Evolutionary conservation across 2,888 invertebrate genomes (phyloP).

Genomic region (Lochmaea capreae): DNA sequence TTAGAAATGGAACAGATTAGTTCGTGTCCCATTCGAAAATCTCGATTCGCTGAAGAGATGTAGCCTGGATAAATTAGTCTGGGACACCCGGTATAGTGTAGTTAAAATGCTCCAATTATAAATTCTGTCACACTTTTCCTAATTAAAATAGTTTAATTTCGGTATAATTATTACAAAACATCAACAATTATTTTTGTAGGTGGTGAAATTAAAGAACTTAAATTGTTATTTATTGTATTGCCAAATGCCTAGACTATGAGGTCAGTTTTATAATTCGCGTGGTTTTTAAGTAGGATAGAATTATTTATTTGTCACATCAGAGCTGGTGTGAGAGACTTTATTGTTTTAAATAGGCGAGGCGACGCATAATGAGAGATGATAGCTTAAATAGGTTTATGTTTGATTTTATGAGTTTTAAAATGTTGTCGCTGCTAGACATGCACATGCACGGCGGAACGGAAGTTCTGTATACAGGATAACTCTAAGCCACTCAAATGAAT

Average conservation of each 20-base stretch:
- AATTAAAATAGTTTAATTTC: slow-evolving; percentile 16
- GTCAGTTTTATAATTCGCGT: slow-evolving; percentile 58
- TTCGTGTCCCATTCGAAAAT: too few relatives aligned
- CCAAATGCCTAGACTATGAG: slow-evolving; percentile 61
- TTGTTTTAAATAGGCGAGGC: slow-evolving; percentile 29
- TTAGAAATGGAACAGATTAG: too few relatives aligned
- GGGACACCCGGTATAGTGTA: too few relatives aligned
- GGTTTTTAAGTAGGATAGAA: slow-evolving; percentile 42
- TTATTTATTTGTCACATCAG: slow-evolving; percentile 39
- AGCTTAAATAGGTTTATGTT: slow-evolving; percentile 25
- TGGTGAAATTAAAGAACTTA: slow-evolving; percentile 43
- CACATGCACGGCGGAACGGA: background rate
- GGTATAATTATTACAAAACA: slow-evolving; percentile 38
- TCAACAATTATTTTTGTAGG: slow-evolving; percentile 45
- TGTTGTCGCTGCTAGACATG: background rate
- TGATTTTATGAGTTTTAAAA: slow-evolving; percentile 15
- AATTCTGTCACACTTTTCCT: slow-evolving; percentile 20
- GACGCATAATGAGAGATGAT: slow-evolving; percentile 9
- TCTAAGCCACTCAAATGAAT: background rate
- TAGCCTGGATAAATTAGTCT: too few relatives aligned
- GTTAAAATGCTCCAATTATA: background rate
- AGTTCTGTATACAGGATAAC: background rate
- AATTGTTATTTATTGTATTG: slow-evolving; percentile 55
- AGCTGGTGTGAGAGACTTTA: slow-evolving; percentile 32
- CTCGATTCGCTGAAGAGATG: too few relatives aligned